These are phyloP conservation scores for Erithacus rubecula DNA, from an alignment of 2,797 vertebrate species.

Conservation along the genomic window DNA sequence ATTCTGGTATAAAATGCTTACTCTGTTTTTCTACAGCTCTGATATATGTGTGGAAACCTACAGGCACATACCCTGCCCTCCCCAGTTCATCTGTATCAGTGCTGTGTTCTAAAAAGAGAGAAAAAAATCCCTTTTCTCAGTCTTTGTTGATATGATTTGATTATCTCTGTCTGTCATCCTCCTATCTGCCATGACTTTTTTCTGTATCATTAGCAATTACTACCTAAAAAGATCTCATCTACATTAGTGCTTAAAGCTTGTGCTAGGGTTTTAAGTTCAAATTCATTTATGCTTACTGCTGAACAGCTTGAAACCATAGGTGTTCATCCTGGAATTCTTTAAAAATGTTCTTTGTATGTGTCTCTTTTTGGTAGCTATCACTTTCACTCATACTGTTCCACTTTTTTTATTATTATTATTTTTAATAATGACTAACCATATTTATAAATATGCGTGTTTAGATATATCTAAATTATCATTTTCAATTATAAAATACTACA, in stretches of 20 bases:
- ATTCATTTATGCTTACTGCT: not conserved
- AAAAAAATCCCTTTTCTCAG: not conserved
- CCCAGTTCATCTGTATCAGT: not conserved
- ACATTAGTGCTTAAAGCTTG: not conserved
- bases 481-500: not conserved
- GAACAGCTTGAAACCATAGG: not conserved
- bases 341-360: not conserved
- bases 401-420: not conserved
- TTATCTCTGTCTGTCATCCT: not conserved
- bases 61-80: not conserved
- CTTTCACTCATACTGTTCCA: not conserved
- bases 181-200: not conserved
- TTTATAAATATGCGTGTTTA: not conserved
- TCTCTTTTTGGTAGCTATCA: not conserved
- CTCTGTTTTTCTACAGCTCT: not conserved
- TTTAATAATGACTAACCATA: not conserved
- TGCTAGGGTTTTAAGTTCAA: not conserved
- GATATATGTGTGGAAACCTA: not conserved
- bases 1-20: not conserved
- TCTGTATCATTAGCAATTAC: not conserved
- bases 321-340: too few species aligned
- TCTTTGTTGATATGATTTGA: not conserved
- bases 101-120: not conserved
- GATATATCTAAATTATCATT: not conserved
- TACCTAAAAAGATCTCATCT: not conserved